Percentiles rank a stretch among this genome's conserved stretches.
Conservation (phyloP, 1,140 invertebrate species). For the Drosophila ogumai region DNA sequence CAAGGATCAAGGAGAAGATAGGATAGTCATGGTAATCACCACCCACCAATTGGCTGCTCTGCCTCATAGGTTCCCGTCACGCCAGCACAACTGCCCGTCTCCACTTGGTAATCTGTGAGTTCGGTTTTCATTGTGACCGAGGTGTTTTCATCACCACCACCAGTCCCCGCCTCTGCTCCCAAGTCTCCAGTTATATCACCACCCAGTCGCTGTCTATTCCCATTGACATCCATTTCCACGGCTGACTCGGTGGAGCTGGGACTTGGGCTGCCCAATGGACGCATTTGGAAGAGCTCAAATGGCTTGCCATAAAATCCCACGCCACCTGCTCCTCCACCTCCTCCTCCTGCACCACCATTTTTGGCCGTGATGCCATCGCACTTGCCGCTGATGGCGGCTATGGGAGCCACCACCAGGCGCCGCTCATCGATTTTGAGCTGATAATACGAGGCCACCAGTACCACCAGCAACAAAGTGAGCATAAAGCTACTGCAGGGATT, state of each 20-base stretch:
- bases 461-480: constrained; percentile 66
- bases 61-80: constrained; percentile 72
- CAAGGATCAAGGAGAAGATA: too few species aligned
- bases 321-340: constrained; percentile 7
- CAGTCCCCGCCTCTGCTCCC: neutral
- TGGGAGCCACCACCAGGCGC: constrained; percentile 54
- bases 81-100: constrained; percentile 70
- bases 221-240: constrained; percentile 30
- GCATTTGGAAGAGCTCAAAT: constrained; percentile 83
- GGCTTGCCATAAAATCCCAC: constrained; percentile 67
- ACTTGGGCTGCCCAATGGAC: constrained; percentile 58
- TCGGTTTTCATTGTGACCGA: constrained; percentile 50
- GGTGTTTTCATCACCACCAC: constrained; percentile 15
- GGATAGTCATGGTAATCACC: neutral
- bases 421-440: constrained; percentile 69
- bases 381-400: constrained; percentile 78
- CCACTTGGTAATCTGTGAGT: constrained; percentile 71
- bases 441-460: constrained; percentile 77
- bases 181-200: neutral
- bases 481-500: constrained; percentile 69
- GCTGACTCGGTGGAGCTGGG: constrained; percentile 35
- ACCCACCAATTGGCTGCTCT: constrained; percentile 70
- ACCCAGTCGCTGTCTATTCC: constrained; percentile 32
- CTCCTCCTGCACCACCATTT: constrained; percentile 14
- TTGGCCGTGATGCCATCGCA: constrained; percentile 48